Evolutionary conservation across 1,140 invertebrate genomes (phyloP).

Genomic region (Ptiloglossa arizonensis): DNA sequence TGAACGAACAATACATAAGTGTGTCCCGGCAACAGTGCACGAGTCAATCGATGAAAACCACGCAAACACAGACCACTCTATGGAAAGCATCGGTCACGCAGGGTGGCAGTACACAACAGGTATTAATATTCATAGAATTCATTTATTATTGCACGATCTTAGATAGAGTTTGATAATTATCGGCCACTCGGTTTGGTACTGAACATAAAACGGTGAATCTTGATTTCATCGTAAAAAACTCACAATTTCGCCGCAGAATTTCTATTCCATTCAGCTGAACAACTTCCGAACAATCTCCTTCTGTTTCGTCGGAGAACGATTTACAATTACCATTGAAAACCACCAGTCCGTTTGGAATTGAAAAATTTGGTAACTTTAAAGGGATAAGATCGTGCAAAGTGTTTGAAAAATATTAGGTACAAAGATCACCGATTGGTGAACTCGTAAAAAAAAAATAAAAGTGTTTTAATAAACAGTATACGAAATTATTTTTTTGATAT

Average conservation of each 20-base stretch:
- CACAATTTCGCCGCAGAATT: background rate
- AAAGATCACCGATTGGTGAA: too few species aligned
- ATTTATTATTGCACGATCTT: constrained; percentile 8
- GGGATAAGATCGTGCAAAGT: too few species aligned
- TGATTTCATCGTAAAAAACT: background rate
- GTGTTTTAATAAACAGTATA: too few species aligned
- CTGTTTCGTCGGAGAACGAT: background rate
- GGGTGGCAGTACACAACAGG: constrained; percentile 77
- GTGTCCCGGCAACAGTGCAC: constrained; percentile 69
- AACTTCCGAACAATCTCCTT: background rate
- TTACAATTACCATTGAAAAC: too few species aligned
- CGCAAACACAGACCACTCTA: constrained; percentile 49
- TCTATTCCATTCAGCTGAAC: background rate
- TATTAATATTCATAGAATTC: constrained; percentile 48
- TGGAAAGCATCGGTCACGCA: constrained; percentile 67
- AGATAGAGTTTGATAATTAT: constrained; percentile 18
- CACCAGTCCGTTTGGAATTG: too few species aligned
- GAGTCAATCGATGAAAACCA: constrained; percentile 54
- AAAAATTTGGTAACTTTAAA: too few species aligned
- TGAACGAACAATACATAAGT: constrained; percentile 80
- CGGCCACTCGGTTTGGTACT: background rate
- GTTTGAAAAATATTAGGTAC: too few species aligned
- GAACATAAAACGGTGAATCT: background rate
- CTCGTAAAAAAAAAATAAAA: too few species aligned
- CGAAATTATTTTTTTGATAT: too few species aligned